A percentile compares a stretch with the other conserved stretches of the same genome.
These are phyloP conservation scores for Trichomycterus rosablanca DNA, from an alignment of 2,113 vertebrate genomes.

Conservation along the genomic window DNA sequence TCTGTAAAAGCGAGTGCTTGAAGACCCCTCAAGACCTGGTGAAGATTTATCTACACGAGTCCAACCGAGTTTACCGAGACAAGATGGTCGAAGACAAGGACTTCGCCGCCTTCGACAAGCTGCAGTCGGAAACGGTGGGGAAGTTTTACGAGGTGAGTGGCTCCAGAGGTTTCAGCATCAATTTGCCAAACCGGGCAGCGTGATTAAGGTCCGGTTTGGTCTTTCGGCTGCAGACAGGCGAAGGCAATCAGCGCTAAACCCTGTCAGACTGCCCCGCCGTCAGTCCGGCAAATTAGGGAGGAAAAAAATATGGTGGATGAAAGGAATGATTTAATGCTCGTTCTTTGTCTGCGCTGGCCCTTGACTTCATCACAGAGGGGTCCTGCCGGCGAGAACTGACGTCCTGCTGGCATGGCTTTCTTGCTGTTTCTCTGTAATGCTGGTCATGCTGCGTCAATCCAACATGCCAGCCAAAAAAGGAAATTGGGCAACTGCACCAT, in stretches of 20 bases:
- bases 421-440: not conserved
- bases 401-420: not conserved
- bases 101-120: constrained; percentile 69
- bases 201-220: constrained; percentile 8
- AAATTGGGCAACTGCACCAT: not conserved
- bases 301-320: not conserved
- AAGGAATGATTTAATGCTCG: constrained; percentile 22
- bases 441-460: constrained; percentile 8
- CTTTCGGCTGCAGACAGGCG: constrained; percentile 13
- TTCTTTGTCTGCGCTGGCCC: constrained; percentile 6
- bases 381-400: constrained; percentile 19
- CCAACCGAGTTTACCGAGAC: constrained; percentile 75
- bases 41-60: constrained; percentile 78
- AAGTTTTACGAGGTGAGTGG: constrained; percentile 70
- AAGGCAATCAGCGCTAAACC: constrained; percentile 38
- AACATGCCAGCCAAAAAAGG: constrained; percentile 13
- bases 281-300: constrained; percentile 38
- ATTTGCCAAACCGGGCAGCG: constrained; percentile 2
- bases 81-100: constrained; percentile 77
- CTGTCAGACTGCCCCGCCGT: constrained; percentile 26
- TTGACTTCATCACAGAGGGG: constrained; percentile 14
- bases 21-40: constrained; percentile 68
- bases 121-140: constrained; percentile 70
- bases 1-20: constrained; percentile 70
- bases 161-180: constrained; percentile 38